These are phyloP conservation scores for Cataglyphis rosenhaueri DNA, from an alignment of 2,888 invertebrate genomes.

Conservation along the genomic window DNA sequence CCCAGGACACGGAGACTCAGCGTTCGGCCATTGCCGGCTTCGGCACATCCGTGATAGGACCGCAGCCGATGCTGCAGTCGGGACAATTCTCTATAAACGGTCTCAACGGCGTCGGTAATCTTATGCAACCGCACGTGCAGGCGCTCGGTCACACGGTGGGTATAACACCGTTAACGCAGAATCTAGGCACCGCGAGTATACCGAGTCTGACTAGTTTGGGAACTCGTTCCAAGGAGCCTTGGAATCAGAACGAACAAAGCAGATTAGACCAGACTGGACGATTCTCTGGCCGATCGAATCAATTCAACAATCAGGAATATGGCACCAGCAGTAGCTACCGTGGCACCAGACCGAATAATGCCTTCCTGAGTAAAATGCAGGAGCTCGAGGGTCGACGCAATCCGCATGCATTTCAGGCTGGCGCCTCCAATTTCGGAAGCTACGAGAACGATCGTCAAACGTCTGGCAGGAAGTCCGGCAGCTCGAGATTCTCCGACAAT, in stretches of 20 bases:
- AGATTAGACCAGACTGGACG: conserved; percentile 72
- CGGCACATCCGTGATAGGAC: conserved; percentile 68
- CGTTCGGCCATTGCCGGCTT: conserved; percentile 71
- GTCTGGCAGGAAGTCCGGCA: conserved; percentile 69
- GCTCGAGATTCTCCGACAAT: conserved; percentile 71
- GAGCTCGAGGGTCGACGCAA: conserved; percentile 87
- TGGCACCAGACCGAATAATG: conserved; percentile 70
- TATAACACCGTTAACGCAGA: conserved; percentile 71
- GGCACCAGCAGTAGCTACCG: conserved; percentile 66
- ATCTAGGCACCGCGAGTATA: conserved; percentile 62
- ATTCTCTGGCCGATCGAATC: conserved; percentile 75
- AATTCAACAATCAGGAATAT: conserved; percentile 74
- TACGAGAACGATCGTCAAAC: conserved; percentile 78
- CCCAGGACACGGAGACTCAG: conserved; percentile 70
- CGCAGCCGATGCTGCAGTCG: conserved; percentile 76
- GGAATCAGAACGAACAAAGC: conserved; percentile 71
- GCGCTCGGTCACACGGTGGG: conserved; percentile 72
- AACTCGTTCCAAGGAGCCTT: conserved; percentile 71
- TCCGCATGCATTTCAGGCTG: conserved; percentile 87
- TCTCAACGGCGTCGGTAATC: conserved; percentile 78
- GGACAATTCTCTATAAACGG: conserved; percentile 81
- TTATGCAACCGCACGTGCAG: conserved; percentile 77
- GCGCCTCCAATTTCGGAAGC: conserved; percentile 65
- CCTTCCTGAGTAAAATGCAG: conserved; percentile 79
- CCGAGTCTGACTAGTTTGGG: conserved; percentile 66